Evolutionary conservation across 2,113 vertebrate species (phyloP), one percentile per base, ranked within the genome.

Genomic region (Lanius collurio): DNA sequence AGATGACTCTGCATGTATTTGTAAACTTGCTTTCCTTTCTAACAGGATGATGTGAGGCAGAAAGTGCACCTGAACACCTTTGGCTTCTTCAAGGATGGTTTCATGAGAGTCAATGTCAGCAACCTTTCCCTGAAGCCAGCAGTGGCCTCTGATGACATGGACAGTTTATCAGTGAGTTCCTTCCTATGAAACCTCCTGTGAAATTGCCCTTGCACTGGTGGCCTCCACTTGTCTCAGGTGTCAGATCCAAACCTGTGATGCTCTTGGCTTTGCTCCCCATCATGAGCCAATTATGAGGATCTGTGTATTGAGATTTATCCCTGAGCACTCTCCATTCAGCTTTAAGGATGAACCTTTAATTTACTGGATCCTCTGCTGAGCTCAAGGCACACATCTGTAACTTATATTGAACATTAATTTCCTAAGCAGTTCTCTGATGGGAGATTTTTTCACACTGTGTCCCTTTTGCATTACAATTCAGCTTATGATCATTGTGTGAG

Each of bases 1-100:
- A 47, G 42, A 13, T 73, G 55, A 20, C n/a, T 33, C 4, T 64
- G 13, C 35, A 5, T 60, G 35, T 60, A 46, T 33, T 62, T 28
- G 15, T 84, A 37, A 88, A 49, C 50, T 62, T 57, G 3, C 20
- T 69, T 39, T 33, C 23, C 68, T 92, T 65, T 92, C 53, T 74
- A 68, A 9, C 44, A 99, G 99, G 98, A 98, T 81, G 99, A 99
- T 7, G 97, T 98, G 89, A 98, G 98, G 80, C 98, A 98, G 76
- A 99, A 98, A 67, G 98, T 99, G 56, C 98, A 98, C 69, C 98
- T 99, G 67, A 99, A 99, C 93, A 98, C 98, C 2, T 99, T 99
- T 76, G 99, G 99, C 13, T 99, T 99, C 97, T 99, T 98, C 98
- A 98, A 98, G 94, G 49, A 98, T 16, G 99, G 98, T 26, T 98